Conservation (phyloP, 2,113 vertebrate genomes). For the Petrocephalus microphthalmus region DNA sequence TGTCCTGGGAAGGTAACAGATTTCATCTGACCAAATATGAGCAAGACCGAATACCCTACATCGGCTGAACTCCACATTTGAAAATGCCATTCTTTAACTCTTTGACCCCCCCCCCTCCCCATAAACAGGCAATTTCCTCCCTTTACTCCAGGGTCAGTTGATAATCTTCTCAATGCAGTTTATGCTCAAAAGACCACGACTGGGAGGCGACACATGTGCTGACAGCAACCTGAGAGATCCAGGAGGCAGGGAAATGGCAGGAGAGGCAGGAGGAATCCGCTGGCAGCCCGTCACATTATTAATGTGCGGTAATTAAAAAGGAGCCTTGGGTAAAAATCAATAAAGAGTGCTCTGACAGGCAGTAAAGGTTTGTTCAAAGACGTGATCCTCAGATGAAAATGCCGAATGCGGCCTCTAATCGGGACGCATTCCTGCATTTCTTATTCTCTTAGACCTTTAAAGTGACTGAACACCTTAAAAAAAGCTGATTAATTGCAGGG, state of each 20-base stretch:
- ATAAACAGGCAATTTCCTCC: background rate
- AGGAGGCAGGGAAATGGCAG: background rate
- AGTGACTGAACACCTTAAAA: background rate
- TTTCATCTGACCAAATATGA: constrained; percentile 15
- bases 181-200: background rate
- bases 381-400: background rate
- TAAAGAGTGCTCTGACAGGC: constrained; percentile 30
- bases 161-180: background rate
- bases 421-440: constrained; percentile 3
- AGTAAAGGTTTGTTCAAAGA: constrained; percentile 18
- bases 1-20: constrained; percentile 4
- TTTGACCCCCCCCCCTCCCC: background rate
- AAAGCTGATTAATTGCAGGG: constrained; percentile 15
- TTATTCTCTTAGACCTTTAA: background rate
- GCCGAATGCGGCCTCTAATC: constrained; percentile 12
- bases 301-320: constrained; percentile 34
- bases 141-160: background rate
- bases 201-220: background rate
- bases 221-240: background rate
- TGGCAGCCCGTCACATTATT: constrained; percentile 31
- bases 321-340: constrained; percentile 19
- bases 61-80: background rate
- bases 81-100: background rate
- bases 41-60: constrained; percentile 17
- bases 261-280: constrained; percentile 20